Percentiles rank a stretch among this genome's conserved stretches.
Evolutionary conservation across 2,888 invertebrate genomes (phyloP).

Genomic region (Dyspetes luteomarginatus): DNA sequence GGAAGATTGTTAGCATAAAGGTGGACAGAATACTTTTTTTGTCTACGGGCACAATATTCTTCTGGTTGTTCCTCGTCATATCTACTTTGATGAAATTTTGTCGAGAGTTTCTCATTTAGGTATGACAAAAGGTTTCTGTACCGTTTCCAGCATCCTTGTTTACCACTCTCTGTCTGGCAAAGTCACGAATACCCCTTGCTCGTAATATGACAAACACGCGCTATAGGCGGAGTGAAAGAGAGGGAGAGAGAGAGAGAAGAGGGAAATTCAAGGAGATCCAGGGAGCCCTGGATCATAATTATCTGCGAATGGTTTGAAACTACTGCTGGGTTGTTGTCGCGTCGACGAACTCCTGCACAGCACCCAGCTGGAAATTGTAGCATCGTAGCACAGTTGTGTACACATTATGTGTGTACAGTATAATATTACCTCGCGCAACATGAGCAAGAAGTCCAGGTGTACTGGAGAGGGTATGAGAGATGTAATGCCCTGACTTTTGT

Average conservation of each 20-base stretch:
- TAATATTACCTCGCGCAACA: constrained; percentile 56
- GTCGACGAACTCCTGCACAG: constrained; percentile 73
- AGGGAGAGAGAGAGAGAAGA: not conserved
- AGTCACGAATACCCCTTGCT: constrained; percentile 44
- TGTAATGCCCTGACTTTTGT: constrained; percentile 68
- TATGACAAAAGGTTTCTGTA: constrained; percentile 17
- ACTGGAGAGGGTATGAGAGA: constrained; percentile 57
- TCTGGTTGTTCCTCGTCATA: constrained; percentile 29
- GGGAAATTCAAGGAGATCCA: constrained; percentile 21
- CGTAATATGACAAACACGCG: constrained; percentile 36
- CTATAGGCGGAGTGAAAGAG: not conserved
- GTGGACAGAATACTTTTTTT: constrained; percentile 21
- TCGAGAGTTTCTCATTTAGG: constrained; percentile 24
- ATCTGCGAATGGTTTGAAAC: constrained; percentile 77
- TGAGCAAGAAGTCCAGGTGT: constrained; percentile 67
- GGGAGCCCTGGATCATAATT: constrained; percentile 74
- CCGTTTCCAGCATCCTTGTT: constrained; percentile 28
- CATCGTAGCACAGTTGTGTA: constrained; percentile 4
- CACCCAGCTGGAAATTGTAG: constrained; percentile 64
- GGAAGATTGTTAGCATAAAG: constrained; percentile 12
- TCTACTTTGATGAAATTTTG: constrained; percentile 46
- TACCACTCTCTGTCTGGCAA: constrained; percentile 46
- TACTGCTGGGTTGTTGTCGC: constrained; percentile 63
- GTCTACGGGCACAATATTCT: constrained; percentile 10
- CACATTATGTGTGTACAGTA: constrained; percentile 46